A percentile compares a stretch with the other conserved stretches of the same genome.
phyloP scores from a whole-genome alignment of 2,888 invertebrate species.

The Drosophila fungiperda region DNA sequence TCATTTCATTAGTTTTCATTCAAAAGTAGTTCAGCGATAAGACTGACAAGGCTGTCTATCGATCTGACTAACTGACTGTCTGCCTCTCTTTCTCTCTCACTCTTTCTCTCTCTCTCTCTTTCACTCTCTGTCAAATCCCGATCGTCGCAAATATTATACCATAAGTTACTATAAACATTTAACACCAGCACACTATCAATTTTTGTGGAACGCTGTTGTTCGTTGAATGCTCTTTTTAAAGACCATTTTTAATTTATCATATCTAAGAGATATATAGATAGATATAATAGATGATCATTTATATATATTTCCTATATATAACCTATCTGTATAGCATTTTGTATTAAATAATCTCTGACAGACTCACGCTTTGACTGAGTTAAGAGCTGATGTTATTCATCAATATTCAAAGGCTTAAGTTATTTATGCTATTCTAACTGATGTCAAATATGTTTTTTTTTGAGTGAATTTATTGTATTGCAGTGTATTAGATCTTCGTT shows the following conservation, averaged over 20 bases:
- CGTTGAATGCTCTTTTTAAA: constrained; percentile 31
- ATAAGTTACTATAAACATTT: constrained; percentile 64
- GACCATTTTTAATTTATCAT: constrained; percentile 27
- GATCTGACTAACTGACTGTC: constrained; percentile 10
- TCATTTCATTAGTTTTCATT: constrained; percentile 74
- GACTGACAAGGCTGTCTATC: constrained; percentile 38
- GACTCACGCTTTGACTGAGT: neutral
- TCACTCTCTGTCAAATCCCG: constrained; percentile 14
- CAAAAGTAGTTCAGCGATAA: constrained; percentile 76
- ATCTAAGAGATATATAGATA: too few relatives aligned
- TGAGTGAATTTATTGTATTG: neutral
- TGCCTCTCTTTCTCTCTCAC: constrained; percentile 1
- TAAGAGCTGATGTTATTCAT: neutral
- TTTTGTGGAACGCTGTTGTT: constrained; percentile 37
- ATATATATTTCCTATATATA: neutral
- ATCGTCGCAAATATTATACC: constrained; percentile 67
- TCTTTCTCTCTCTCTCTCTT: constrained; percentile 1
- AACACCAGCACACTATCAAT: constrained; percentile 74
- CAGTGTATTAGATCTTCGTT: constrained; percentile 47
- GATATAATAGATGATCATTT: neutral
- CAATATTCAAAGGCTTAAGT: neutral
- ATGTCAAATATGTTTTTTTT: neutral
- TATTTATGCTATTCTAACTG: neutral
- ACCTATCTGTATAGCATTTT: neutral
- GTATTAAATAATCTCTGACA: neutral